Base-by-base conservation (phyloP, 2,797 vertebrate genomes). In the Rhinatrema bivittatum region DNA sequence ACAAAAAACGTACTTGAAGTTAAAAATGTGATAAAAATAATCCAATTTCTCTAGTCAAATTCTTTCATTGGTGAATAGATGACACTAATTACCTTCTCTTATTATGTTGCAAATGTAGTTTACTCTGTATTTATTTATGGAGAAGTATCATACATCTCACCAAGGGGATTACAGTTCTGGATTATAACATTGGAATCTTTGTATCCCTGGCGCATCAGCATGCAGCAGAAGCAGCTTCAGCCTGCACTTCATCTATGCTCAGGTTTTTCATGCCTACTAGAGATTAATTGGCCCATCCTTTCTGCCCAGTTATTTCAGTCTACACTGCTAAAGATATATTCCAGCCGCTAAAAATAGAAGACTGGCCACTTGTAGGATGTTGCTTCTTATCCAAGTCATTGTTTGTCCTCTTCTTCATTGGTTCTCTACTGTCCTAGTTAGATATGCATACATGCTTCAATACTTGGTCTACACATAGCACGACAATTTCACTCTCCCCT, bases 21-120 rank as follows among this genome's bases (percentile, higher is more conserved):
- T 94, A 89, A 89, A 90, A 95, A 94, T 93, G 85, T 82, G 89
- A 93, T 94, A 87, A 90, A 87, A 88, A 73, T 94, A 95, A 97
- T 94, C 88, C 42, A 77, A 94, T 95, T 91, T 76, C 70, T 77
- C 56, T 68, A 88, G 80, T 89, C 84, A 84, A 79, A 89, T 87
- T 85, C 86, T 85, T 88, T 88, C 82, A 79, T 86, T 81, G 84
- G 85, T 90, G 90, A 93, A 94, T 91, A 88, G 82, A 93, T 96
- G 89, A 87, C 87, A 92, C 91, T 94, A 97, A 97, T 97, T 96
- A 91, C 86, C 78, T 85, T 87, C 88, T 87, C 81, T 88, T 87
- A 92, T 93, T 91, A 91, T 90, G 71, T 68, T 75, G 60, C 81
- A 90, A 90, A 91, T 87, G 81, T 70, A 67, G 77, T 89, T 91